Percentiles rank a stretch among this genome's conserved stretches.
These are phyloP conservation scores for Parauchenoglanis punctatus DNA, from an alignment of 2,797 vertebrate species.

Conservation along the genomic window DNA sequence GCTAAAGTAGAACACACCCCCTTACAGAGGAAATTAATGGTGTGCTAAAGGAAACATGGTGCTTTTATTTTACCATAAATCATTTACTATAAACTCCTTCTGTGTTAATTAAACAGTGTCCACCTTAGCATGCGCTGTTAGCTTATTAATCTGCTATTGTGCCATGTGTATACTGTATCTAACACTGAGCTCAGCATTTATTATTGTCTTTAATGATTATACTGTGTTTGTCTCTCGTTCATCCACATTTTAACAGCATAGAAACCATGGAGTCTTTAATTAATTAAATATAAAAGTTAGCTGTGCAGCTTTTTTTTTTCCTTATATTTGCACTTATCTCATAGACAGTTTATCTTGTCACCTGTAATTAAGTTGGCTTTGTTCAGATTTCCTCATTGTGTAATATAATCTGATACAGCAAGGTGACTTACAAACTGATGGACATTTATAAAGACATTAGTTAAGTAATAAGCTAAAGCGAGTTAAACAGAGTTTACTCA, in stretches of 20 bases:
- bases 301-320: not conserved
- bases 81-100: not conserved
- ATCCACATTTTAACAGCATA: not conserved
- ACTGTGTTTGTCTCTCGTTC: not conserved
- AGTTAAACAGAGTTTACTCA: not conserved
- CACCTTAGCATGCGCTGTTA: not conserved
- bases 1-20: slow-evolving; percentile 55
- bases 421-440: not conserved
- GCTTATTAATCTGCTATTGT: not conserved
- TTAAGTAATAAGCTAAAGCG: not conserved
- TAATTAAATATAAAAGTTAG: not conserved
- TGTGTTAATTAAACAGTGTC: slow-evolving; percentile 1
- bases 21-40: not conserved
- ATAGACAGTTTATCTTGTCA: not conserved
- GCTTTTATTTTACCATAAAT: not conserved
- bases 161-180: not conserved
- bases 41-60: not conserved
- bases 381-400: not conserved
- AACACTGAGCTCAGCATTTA: not conserved
- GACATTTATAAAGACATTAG: not conserved
- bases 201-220: not conserved
- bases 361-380: not conserved
- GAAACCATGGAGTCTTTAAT: not conserved
- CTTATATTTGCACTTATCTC: not conserved
- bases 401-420: no score